Conservation (phyloP, 92 coral and sea anemone genomes). For the Phenganax subtilis region DNA sequence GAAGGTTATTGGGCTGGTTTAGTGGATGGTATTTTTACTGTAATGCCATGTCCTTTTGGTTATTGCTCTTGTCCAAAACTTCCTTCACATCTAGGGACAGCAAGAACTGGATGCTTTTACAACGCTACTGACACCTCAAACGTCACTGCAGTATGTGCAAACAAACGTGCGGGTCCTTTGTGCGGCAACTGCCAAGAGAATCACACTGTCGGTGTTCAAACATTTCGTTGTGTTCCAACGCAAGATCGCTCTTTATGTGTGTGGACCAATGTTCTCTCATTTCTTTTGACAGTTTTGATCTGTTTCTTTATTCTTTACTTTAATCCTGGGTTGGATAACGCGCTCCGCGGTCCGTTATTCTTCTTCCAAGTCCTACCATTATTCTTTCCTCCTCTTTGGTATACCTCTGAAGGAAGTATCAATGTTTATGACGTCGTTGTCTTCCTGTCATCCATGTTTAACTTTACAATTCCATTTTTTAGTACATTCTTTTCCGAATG, state of each 20-base stretch:
- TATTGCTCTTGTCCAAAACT: constrained; percentile 63
- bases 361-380: constrained; percentile 92
- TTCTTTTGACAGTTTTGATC: constrained; percentile 51
- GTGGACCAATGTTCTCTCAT: constrained; percentile 61
- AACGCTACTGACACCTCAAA: constrained; percentile 50
- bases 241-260: constrained; percentile 30
- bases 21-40: constrained; percentile 56
- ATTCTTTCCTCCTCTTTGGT: constrained; percentile 50
- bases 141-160: constrained; percentile 52
- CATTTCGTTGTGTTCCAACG: constrained; percentile 57
- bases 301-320: constrained; percentile 67
- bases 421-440: constrained; percentile 59
- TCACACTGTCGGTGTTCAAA: constrained; percentile 64
- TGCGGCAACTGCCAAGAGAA: constrained; percentile 72
- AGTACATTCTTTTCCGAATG: constrained; percentile 22
- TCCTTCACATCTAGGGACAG: constrained; percentile 5
- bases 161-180: constrained; percentile 65
- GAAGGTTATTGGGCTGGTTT: constrained; percentile 92
- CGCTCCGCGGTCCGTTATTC: constrained; percentile 91
- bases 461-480: constrained; percentile 76
- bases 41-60: constrained; percentile 70
- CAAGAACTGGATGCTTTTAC: constrained; percentile 65
- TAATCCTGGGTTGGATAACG: constrained; percentile 84
- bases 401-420: constrained; percentile 25
- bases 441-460: constrained; percentile 55